These are phyloP conservation scores for Limenitis camilla DNA, from an alignment of 2,888 invertebrate genomes.

Conservation along the genomic window DNA sequence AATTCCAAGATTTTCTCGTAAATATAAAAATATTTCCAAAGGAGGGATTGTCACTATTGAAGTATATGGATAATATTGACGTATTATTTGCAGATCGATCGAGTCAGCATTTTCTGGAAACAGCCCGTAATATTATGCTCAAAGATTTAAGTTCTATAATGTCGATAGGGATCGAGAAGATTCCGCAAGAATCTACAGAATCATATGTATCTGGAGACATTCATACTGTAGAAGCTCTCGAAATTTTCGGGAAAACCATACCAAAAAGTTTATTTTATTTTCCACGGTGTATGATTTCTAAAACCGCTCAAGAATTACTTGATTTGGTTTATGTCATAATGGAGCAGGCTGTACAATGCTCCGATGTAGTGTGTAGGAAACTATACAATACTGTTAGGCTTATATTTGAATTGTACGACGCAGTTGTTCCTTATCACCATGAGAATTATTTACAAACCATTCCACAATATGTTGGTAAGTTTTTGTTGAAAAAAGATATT, in stretches of 20 bases:
- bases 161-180: constrained; percentile 67
- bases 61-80: constrained; percentile 84
- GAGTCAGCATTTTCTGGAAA: constrained; percentile 79
- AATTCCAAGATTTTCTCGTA: constrained; percentile 78
- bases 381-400: constrained; percentile 81
- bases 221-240: constrained; percentile 49
- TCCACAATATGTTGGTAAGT: constrained; percentile 88
- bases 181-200: constrained; percentile 33
- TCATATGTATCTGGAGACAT: constrained; percentile 26
- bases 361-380: constrained; percentile 76
- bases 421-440: constrained; percentile 86
- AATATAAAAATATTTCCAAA: constrained; percentile 73
- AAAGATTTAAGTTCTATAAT: constrained; percentile 86
- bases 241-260: constrained; percentile 55
- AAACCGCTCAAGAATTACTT: constrained; percentile 77
- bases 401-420: constrained; percentile 84
- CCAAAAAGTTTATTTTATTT: constrained; percentile 66
- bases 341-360: constrained; percentile 77
- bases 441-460: constrained; percentile 85
- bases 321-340: constrained; percentile 78
- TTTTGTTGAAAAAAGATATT: not conserved
- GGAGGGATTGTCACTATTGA: constrained; percentile 73
- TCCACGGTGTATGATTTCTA: constrained; percentile 75
- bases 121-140: constrained; percentile 82
- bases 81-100: constrained; percentile 84